Conservation (phyloP, 2,888 invertebrate species). For the Acronicta aceris region DNA sequence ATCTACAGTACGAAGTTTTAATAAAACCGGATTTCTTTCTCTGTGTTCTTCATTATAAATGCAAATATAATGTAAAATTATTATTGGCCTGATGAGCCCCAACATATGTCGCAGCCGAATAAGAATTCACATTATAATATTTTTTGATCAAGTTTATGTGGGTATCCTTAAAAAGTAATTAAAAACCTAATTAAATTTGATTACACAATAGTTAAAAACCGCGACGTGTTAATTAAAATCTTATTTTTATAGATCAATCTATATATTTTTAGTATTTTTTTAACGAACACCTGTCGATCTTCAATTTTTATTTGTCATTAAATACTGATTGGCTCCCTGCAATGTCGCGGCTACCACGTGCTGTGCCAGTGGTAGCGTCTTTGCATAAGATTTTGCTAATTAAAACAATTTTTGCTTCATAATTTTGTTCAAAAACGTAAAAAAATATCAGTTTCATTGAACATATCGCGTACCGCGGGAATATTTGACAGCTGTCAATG, state of each 20-base stretch:
- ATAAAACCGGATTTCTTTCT: conserved; percentile 59
- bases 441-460: neutral
- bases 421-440: neutral
- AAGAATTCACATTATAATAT: conserved; percentile 29
- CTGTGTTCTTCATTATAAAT: conserved; percentile 56
- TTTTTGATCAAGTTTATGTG: conserved; percentile 49
- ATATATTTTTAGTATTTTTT: conserved; percentile 22
- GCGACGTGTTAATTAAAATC: conserved; percentile 55
- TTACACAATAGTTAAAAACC: conserved; percentile 28
- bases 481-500: conserved; percentile 50
- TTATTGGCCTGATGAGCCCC: conserved; percentile 47
- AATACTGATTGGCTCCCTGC: conserved; percentile 47
- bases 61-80: conserved; percentile 65
- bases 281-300: conserved; percentile 54
- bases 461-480: conserved; percentile 7
- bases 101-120: conserved; percentile 32
- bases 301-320: conserved; percentile 29
- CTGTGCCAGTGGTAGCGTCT: conserved; percentile 19
- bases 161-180: conserved; percentile 40
- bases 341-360: conserved; percentile 43
- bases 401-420: conserved; percentile 16
- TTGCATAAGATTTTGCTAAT: conserved; percentile 17
- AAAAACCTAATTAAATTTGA: conserved; percentile 44
- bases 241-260: conserved; percentile 45
- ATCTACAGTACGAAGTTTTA: conserved; percentile 44